Evolutionary conservation across 2,797 vertebrate genomes (phyloP), one percentile per base, ranked within the genome.

Genomic region (Amblyraja radiata): DNA sequence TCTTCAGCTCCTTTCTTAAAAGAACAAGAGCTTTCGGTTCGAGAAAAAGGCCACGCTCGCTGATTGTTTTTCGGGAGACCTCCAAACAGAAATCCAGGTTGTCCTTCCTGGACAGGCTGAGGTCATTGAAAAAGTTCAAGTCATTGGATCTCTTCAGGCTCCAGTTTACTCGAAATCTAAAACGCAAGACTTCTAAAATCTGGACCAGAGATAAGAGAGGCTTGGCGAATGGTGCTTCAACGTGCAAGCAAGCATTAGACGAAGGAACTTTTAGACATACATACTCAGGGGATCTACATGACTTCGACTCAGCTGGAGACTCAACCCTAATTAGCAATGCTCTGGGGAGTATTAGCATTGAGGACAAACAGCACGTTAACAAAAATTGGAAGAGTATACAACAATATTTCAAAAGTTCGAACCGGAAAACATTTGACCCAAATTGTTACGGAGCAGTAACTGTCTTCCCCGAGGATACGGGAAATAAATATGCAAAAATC

Each of bases 1-100:
- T 98, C 94, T 98, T 98, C 98, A 98, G 97, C 95, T 98, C 98
- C 76, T 95, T 99, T 93, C 97, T 95, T 93, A 95, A 96, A 93
- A 97, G 96, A 94, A 97, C 96, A 95, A 96, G 95, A 8, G 94
- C 95, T 18, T 94, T 97, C 0, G 95, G 96, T 2, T 95, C 95
- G 92, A 97, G 97, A 93, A 97, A 96, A 91, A 95, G 97, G 79
- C 98, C 98, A 8, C 97, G 97, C 95, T 99, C 98, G 78, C 98
- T 99, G 97, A 97, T 99, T 93, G 96, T 98, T 91, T 96, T 97
- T 0, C 97, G 97, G 94, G 97, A 97, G 93, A 95, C 95, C 1
- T 96, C 96, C 90, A 97, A 97, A 93, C 96, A 76, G 39, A 92
- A 92, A 76, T 58, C 96, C 18, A 98, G 98, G 93, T 93, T 97